phyloP scores from a whole-genome alignment of 2,888 invertebrate genomes.

The Rhabditophanes sp. region DNA sequence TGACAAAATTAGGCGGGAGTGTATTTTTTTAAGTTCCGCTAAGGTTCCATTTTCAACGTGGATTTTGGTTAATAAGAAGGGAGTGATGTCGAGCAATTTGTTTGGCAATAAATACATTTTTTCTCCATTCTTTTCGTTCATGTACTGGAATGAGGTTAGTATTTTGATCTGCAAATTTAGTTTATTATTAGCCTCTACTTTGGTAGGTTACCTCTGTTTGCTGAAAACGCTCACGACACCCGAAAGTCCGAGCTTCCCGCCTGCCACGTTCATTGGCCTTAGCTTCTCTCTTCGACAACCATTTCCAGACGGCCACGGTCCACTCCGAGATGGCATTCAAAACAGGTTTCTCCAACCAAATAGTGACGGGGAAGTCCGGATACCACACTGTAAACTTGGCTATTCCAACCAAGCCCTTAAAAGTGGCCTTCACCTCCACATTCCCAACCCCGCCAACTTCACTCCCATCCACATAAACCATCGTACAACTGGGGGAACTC shows the following conservation, averaged over 20 bases:
- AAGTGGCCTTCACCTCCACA: conserved; percentile 26
- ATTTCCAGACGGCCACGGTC: conserved; percentile 29
- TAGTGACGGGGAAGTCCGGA: conserved; percentile 28
- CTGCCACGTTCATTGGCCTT: conserved; percentile 6
- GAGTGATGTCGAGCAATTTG: conserved; percentile 32
- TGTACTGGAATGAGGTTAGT: conserved; percentile 28
- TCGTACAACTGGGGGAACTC: conserved; percentile 33
- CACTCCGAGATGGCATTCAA: conserved; percentile 20
- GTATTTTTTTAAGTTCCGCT: too few relatives aligned
- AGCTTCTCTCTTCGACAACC: conserved; percentile 13
- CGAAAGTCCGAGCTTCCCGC: conserved; percentile 27
- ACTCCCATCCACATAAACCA: conserved; percentile 38
- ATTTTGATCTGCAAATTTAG: conserved; percentile 15
- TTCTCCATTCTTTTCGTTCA: conserved; percentile 29
- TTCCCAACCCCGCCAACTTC: conserved; percentile 24
- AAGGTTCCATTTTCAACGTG: too few relatives aligned
- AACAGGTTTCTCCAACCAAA: conserved; percentile 15
- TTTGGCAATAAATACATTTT: conserved; percentile 22
- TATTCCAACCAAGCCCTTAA: conserved; percentile 17
- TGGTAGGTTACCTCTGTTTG: conserved; percentile 21
- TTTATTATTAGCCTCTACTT: neutral
- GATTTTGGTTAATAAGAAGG: too few relatives aligned
- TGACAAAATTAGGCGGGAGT: too few relatives aligned
- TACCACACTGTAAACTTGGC: conserved; percentile 35
- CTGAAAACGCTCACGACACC: conserved; percentile 26